Evolutionary conservation across 2,888 invertebrate genomes (phyloP), one percentile per base, ranked within the genome.

Genomic region (Sinotaia quadrata): DNA sequence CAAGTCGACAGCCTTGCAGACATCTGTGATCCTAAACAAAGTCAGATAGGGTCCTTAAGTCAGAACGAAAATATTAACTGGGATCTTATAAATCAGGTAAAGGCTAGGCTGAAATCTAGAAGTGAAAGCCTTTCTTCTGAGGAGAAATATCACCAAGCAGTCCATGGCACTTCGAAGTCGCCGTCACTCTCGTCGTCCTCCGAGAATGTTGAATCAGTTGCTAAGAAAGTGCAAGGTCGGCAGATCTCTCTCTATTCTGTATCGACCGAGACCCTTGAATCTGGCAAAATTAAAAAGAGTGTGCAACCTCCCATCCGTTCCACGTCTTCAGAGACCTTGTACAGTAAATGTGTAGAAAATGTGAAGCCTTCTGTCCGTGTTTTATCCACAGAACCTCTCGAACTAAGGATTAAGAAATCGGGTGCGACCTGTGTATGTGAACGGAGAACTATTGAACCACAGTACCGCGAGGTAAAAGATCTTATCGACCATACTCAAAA

Each of bases 71-170:
- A 34, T 31, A 61, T 68, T n/a, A 52, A 61, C 27, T 66, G 68
- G 34, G 60, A 58, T 18, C 31, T 72, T 27, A 36, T 72, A 10
- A 57, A 72, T 21, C 60, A 68, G n/a, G 72, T 72, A 8, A 72
- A 68, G 31, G 71, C 68, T 10, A 68, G 61, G 56, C 71, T 72
- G 5, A 52, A 57, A 4, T 62, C 66, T 33, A 68, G 68, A n/a
- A 57, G 66, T 18, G 58, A 68, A 31, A 61, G 61, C 21, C 31
- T 58, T 33, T 51, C 24, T 24, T 57, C 66, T 4, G 66, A 67
- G 8, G 63, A 37, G 18, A 69, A 61, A 33, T 41, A 7, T 36
- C 49, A 36, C 15, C 44, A 31, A 15, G 56, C 54, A 5, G 44
- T 54, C 12, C 54, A n/a, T 24, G 37, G 8, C 44, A 24, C 27